Evolutionary conservation across 2,888 invertebrate genomes (phyloP), one percentile per base, ranked within the genome.

Genomic region (Zele albiditarsus): DNA sequence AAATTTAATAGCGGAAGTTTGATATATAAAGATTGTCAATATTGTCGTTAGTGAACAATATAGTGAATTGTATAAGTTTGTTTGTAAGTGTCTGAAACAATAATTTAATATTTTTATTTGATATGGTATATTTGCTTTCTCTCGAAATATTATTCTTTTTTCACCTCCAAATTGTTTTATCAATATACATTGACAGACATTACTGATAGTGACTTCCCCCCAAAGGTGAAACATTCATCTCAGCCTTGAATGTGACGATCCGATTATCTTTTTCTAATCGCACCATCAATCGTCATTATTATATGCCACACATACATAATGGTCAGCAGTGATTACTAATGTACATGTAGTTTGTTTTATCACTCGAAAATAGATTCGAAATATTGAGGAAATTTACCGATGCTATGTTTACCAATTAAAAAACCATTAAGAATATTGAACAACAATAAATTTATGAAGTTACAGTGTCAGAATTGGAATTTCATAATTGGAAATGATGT

Each of bases 221-320:
- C 3, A 46, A n/a, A 8, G 53, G 53, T 20, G 33, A 20, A 33
- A 63, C 20, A 33, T 63, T 28, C 38, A 16, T 8, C 23, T 16
- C 33, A 31, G 38, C 63, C 63, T 63, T 63, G 20, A 63, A 31
- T 63, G 6, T 31, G 20, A 38, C 10, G 38, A 33, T 20, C 38
- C 16, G 63, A 63, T 63, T 63, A 63, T 63, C 20, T 10, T 20
- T 63, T 63, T 31, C 20, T 4, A n/a, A 63, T 63, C 28, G n/a
- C 46, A 46, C 3, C n/a, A 5, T 23, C 20, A 6, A n/a, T 20
- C 8, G n/a, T 53, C 10, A 46, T 46, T 46, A 46, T n/a, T 16
- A n/a, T 16, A 46, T 38, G 6, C n/a, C n/a, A 46, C 46, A 16
- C 2, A 46, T 46, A 46, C 16, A 38, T 0, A 38, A 38, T 8